Evolutionary conservation across 1,140 invertebrate species (phyloP).

Genomic region (Drosophila murphyi): DNA sequence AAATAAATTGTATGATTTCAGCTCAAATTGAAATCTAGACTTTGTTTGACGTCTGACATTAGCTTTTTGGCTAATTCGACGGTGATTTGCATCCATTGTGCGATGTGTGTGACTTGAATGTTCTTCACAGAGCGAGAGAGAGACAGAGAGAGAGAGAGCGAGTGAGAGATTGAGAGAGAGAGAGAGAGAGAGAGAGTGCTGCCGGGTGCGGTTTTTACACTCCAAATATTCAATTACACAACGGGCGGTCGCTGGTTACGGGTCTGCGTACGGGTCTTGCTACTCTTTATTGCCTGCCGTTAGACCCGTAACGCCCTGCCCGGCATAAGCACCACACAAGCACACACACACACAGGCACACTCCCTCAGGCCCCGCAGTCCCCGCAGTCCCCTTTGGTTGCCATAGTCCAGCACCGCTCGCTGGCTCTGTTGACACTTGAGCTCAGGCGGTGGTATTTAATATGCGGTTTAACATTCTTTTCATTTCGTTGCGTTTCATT

Average conservation of each 20-base stretch:
- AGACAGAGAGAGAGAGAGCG: slow-evolving; percentile 5
- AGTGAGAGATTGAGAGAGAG: not conserved
- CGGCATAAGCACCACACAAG: slow-evolving; percentile 6
- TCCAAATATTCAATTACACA: slow-evolving; percentile 81
- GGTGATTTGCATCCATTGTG: slow-evolving; percentile 38
- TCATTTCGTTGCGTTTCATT: slow-evolving; percentile 62
- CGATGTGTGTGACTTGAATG: slow-evolving; percentile 17
- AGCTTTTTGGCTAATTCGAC: not conserved
- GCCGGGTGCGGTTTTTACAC: slow-evolving; percentile 76
- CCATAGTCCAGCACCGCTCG: slow-evolving; percentile 16
- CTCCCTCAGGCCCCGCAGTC: not conserved
- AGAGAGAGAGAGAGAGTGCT: slow-evolving; percentile 17
- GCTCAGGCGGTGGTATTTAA: slow-evolving; percentile 82
- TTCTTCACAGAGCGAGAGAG: not conserved
- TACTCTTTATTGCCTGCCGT: slow-evolving; percentile 58
- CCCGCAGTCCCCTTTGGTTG: not conserved
- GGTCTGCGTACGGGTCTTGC: slow-evolving; percentile 36
- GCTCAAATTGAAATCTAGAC: too few relatives aligned
- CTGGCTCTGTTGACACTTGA: slow-evolving; percentile 75
- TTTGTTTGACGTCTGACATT: not conserved
- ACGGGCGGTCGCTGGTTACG: slow-evolving; percentile 67
- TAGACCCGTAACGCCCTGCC: slow-evolving; percentile 24
- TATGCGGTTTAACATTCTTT: slow-evolving; percentile 81
- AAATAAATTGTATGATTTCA: not conserved
- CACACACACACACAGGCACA: slow-evolving; percentile 6